These are phyloP conservation scores for Eupsittula cactorum DNA, from an alignment of 2,113 vertebrate genomes.

Conservation along the genomic window DNA sequence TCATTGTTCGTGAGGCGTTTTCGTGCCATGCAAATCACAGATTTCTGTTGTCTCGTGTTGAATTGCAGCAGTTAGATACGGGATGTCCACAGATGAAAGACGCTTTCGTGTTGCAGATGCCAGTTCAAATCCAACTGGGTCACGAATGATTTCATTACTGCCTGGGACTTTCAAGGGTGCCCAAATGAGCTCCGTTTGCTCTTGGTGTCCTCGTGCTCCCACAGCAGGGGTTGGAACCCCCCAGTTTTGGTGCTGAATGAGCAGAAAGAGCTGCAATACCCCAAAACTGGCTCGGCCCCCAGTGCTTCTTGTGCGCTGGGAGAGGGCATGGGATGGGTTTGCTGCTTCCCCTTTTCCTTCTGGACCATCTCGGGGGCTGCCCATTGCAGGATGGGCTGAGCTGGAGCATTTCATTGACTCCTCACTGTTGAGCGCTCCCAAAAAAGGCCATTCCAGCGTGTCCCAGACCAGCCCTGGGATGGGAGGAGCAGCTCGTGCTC, in stretches of 20 bases:
- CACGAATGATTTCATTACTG: slow-evolving; percentile 46
- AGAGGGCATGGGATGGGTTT: not conserved
- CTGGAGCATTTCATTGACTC: not conserved
- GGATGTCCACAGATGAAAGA: slow-evolving; percentile 9
- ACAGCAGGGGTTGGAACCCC: rapidly evolving
- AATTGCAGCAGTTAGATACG: not conserved
- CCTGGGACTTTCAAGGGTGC: not conserved
- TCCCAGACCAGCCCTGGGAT: not conserved
- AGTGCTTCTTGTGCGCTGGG: rapidly evolving
- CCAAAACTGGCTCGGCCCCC: rapidly evolving
- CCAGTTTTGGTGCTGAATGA: rapidly evolving
- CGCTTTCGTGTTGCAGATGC: not conserved
- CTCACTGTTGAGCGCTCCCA: not conserved
- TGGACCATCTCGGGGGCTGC: not conserved
- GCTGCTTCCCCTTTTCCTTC: not conserved
- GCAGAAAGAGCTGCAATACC: not conserved
- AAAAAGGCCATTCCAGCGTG: not conserved
- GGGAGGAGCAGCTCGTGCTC: not conserved
- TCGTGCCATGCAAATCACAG: not conserved
- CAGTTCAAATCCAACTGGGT: slow-evolving; percentile 39
- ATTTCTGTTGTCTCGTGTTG: not conserved
- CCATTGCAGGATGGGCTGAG: rapidly evolving
- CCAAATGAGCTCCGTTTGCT: not conserved
- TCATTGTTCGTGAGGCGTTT: not conserved
- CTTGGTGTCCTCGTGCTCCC: rapidly evolving